Evolutionary conservation across 1,140 invertebrate genomes (phyloP), one percentile per base, ranked within the genome.

Genomic region (Tetragonula clypearis): DNA sequence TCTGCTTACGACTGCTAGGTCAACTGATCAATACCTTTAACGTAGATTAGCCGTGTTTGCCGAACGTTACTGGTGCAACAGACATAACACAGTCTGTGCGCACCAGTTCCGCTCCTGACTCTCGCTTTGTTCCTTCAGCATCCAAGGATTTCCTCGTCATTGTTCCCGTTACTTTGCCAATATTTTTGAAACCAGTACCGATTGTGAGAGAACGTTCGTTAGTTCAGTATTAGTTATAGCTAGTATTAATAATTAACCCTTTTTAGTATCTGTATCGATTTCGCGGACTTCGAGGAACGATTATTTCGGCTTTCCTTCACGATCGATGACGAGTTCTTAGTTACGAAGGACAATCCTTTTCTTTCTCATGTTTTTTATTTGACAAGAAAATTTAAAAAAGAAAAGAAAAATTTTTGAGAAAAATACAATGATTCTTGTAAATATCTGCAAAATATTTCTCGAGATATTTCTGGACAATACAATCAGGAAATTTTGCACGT

Each of bases 11-110:
- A 69, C 53, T 69, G 65, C 49, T 35, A 41, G 26, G 21, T 71
- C 26, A 56, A 68, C 53, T 56, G 53, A 69, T 56, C 53, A n/a
- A 79, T 79, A 56, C 53, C 26, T 56, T 71, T 78, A 62, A 49
- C 62, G 58, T 26, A 65, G 35, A 65, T 65, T 49, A 78, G 65
- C 30, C 49, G 41, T 65, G 60, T 66, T 78, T 78, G 35, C 60
- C 14, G 21, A 41, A n/a, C 58, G 58, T 77, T 62, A 62, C 58
- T 30, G 30, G 75, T 60, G 56, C 56, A 30, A 60, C 60, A 30
- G 55, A 60, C 55, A 21, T 56, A 35, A 30, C 58, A 30, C 56
- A 62, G 62, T 41, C 35, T 49, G 9, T 19, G 30, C 35, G 30
- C 60, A 35, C 30, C 2, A 21, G 74, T n/a, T 76, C 23, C 17